A percentile compares a stretch with the other conserved stretches of the same genome.
Evolutionary conservation across 2,113 vertebrate species (phyloP).

Genomic region (Cynocephalus volans): DNA sequence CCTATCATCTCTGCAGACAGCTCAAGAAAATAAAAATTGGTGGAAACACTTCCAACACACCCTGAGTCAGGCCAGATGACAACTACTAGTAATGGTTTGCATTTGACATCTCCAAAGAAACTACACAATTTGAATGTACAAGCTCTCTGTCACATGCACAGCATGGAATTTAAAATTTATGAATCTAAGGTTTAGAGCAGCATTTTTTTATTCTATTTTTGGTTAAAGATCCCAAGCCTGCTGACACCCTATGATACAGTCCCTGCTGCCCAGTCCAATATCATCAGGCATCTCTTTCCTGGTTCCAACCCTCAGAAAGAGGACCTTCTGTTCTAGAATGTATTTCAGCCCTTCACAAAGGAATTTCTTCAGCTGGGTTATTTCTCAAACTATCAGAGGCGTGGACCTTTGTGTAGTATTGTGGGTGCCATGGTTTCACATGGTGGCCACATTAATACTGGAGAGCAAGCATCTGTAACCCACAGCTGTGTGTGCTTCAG

Average conservation of each 20-base stretch:
- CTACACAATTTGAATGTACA: not conserved
- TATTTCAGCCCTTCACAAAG: slow-evolving; percentile 78
- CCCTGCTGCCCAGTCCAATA: not conserved
- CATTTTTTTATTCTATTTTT: not conserved
- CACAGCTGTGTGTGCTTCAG: slow-evolving; percentile 88
- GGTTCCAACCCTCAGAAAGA: slow-evolving; percentile 62
- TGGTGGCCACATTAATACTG: slow-evolving; percentile 90
- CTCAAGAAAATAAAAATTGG: slow-evolving; percentile 26
- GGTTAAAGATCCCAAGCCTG: slow-evolving; percentile 14
- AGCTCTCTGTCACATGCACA: not conserved
- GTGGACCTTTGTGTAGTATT: slow-evolving; percentile 86
- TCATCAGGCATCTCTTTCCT: slow-evolving; percentile 61
- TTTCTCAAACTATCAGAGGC: slow-evolving; percentile 86
- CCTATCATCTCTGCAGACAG: not conserved
- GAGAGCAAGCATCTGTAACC: slow-evolving; percentile 90
- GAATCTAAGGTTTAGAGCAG: not conserved
- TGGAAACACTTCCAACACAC: slow-evolving; percentile 32
- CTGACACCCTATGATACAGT: not conserved
- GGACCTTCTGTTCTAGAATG: slow-evolving; percentile 67
- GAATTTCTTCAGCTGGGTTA: slow-evolving; percentile 80
- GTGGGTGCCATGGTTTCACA: slow-evolving; percentile 89
- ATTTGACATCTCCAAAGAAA: slow-evolving; percentile 48
- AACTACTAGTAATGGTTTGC: not conserved
- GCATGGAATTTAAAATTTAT: not conserved
- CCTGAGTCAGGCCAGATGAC: slow-evolving; percentile 18